Conservation (phyloP, 1,140 invertebrate species). For the Drosophila melanogaster region DNA sequence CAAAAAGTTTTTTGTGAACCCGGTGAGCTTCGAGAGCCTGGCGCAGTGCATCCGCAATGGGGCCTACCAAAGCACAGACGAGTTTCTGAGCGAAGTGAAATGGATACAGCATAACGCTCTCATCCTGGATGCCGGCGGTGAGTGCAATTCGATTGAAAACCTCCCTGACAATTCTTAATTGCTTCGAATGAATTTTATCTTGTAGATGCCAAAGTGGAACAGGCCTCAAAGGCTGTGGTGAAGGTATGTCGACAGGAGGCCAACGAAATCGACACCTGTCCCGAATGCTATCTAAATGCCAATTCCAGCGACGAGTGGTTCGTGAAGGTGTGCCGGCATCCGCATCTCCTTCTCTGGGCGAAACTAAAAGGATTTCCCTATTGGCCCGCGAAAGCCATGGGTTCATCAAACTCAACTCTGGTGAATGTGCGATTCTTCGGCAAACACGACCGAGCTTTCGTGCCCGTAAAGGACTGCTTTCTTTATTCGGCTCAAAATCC, state of each 20-base stretch:
- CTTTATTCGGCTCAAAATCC: conserved; percentile 91
- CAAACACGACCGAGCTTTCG: conserved; percentile 96
- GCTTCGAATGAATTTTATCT: neutral
- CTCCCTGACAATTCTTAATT: too few species aligned
- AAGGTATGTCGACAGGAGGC: conserved; percentile 94
- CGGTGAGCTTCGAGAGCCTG: conserved; percentile 92
- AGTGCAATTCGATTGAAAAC: conserved; percentile 53
- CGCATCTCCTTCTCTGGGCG: conserved; percentile 95
- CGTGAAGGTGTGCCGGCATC: conserved; percentile 93
- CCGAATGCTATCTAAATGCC: conserved; percentile 95
- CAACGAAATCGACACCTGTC: conserved; percentile 96
- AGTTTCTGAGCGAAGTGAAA: conserved; percentile 94
- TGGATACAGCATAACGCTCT: conserved; percentile 97
- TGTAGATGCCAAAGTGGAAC: conserved; percentile 87
- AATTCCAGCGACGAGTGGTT: conserved; percentile 94
- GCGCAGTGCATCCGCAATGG: conserved; percentile 91
- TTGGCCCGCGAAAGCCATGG: conserved; percentile 97
- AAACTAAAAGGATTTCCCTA: conserved; percentile 97
- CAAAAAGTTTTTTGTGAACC: conserved; percentile 91
- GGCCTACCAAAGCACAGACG: conserved; percentile 94
- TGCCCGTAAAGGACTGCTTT: conserved; percentile 93
- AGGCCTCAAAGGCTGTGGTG: conserved; percentile 89
- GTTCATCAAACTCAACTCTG: conserved; percentile 88
- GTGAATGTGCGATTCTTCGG: conserved; percentile 98
- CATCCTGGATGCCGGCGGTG: conserved; percentile 93